Evolutionary conservation across 2,888 invertebrate genomes (phyloP), one percentile per base, ranked within the genome.

Genomic region (Emmelina monodactyla): DNA sequence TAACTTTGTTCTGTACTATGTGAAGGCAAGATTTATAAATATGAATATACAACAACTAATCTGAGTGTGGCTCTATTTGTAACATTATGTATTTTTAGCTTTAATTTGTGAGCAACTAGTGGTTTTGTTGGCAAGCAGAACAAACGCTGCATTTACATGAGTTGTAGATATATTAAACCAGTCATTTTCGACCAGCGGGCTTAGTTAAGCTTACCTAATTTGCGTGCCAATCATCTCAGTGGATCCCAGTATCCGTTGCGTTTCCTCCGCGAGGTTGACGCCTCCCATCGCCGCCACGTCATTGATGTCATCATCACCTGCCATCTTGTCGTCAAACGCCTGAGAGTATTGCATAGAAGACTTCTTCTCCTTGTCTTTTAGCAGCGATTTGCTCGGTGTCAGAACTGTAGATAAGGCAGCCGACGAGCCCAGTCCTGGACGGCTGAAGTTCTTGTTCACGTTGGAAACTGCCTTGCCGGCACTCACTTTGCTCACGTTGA

Each of bases 271-370:
- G 53, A 98, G 83, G 78, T 98, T 98, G 36, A 98, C 97, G 33
- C 97, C 97, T 43, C 97, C 97, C 97, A 98, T 97, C 7, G 97
- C 96, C 16, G 97, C 97, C 10, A 98, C 97, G 78, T 98, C 97
- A 60, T 97, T 98, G 55, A 97, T 96, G 65, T 98, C 97, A 62
- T 97, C 97, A 57, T 96, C 95, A 29, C 92, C 94, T 42, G 84
- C 84, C 75, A 75, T 82, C 61, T 76, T 82, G 63, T 79, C 82
- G 58, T 82, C 73, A 40, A 59, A 75, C 10, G 64, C 60, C 37
- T 57, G 75, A 45, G 59, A 64, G 48, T 47, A 47, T 45, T 54
- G 67, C 42, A 61, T 64, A 16, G 51, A 47, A 0, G 83, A 69
- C 55, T 87, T 88, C 66, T 89, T 91, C 53, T 91, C 89, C 58